phyloP scores from a whole-genome alignment of 2,888 invertebrate genomes.

The Drosophila koepferae region DNA sequence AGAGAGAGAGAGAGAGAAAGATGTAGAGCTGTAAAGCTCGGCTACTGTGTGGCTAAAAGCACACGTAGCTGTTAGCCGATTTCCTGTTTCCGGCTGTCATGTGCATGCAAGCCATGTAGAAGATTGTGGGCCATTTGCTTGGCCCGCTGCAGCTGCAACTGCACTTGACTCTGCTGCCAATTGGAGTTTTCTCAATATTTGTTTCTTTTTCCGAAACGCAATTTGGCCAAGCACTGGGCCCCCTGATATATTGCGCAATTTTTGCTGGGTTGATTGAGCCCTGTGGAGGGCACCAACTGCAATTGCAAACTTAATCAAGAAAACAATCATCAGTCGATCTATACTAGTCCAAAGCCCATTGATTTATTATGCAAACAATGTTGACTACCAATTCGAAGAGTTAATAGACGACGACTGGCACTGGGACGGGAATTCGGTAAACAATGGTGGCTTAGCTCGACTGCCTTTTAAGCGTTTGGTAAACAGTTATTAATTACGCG shows the following conservation, averaged over 20 bases:
- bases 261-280: conserved; percentile 47
- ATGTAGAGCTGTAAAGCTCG: conserved; percentile 21
- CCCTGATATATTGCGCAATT: conserved; percentile 59
- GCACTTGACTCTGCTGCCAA: conserved; percentile 41
- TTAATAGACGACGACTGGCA: background rate
- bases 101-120: conserved; percentile 71
- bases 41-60: conserved; percentile 69
- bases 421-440: background rate
- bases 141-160: conserved; percentile 24
- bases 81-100: conserved; percentile 79
- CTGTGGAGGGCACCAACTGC: conserved; percentile 36
- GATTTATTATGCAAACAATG: conserved; percentile 74
- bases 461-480: conserved; percentile 66
- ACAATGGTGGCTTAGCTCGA: conserved; percentile 48
- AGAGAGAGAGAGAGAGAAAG: conserved; percentile 28
- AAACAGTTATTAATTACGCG: conserved; percentile 76
- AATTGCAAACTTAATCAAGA: conserved; percentile 65
- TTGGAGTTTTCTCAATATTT: conserved; percentile 31
- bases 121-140: conserved; percentile 67
- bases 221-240: conserved; percentile 27
- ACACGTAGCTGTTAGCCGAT: conserved; percentile 75
- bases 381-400: conserved; percentile 14
- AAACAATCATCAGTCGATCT: conserved; percentile 60
- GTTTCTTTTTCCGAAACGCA: conserved; percentile 33
- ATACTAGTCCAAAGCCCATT: conserved; percentile 49